Evolutionary conservation across 2,888 invertebrate genomes (phyloP).

Genomic region (Aethes cnicana): DNA sequence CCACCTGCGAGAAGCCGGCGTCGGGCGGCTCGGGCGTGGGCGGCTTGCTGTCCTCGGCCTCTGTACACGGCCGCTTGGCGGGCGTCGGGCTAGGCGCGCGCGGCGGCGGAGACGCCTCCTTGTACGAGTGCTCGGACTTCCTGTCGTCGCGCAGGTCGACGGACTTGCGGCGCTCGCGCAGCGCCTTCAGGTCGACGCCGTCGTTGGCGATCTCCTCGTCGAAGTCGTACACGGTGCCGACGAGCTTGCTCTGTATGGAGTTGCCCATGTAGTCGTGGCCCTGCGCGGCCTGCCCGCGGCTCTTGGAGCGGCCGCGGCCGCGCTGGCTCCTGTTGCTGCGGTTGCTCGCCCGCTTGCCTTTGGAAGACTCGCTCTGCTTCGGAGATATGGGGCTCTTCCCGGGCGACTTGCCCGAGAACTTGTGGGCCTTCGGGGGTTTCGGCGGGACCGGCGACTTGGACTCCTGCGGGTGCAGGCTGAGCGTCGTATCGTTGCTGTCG

Average conservation of each 20-base stretch:
- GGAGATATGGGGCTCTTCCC: slow-evolving; percentile 88
- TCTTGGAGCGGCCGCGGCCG: slow-evolving; percentile 77
- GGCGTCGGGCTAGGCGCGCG: slow-evolving; percentile 79
- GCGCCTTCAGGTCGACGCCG: slow-evolving; percentile 88
- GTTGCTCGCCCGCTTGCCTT: slow-evolving; percentile 62
- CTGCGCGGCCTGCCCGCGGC: slow-evolving; percentile 57
- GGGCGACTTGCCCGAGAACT: slow-evolving; percentile 86
- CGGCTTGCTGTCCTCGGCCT: slow-evolving; percentile 72
- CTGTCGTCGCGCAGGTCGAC: slow-evolving; percentile 85
- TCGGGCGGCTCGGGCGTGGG: slow-evolving; percentile 67
- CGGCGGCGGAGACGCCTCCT: slow-evolving; percentile 83
- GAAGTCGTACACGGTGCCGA: slow-evolving; percentile 94
- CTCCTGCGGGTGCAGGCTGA: slow-evolving; percentile 56
- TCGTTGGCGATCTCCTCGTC: slow-evolving; percentile 91
- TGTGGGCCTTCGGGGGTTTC: slow-evolving; percentile 80
- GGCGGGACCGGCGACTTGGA: slow-evolving; percentile 55
- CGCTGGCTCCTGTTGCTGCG: slow-evolving; percentile 72
- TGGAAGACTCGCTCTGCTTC: slow-evolving; percentile 78
- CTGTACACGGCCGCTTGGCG: slow-evolving; percentile 58
- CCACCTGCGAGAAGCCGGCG: slow-evolving; percentile 46
- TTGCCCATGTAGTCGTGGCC: slow-evolving; percentile 79
- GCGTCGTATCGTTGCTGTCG: slow-evolving; percentile 61
- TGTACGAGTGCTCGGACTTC: slow-evolving; percentile 79
- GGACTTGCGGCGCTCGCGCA: slow-evolving; percentile 90
- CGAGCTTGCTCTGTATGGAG: slow-evolving; percentile 90